Base-by-base conservation (phyloP, 2,888 invertebrate genomes). In the Amiota communis region DNA sequence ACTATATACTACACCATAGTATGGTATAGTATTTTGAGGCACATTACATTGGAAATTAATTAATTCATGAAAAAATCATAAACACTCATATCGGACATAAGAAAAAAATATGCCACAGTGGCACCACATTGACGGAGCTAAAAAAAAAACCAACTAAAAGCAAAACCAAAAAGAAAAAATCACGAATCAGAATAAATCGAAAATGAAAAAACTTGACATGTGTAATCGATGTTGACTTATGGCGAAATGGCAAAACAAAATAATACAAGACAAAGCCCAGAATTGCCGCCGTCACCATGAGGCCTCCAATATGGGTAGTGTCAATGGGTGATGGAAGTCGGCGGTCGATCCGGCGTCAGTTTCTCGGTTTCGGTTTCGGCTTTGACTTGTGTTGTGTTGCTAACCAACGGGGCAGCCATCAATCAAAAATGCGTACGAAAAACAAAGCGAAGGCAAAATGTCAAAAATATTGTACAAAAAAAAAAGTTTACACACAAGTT, bases 221-320 rank as follows among this genome's bases (percentile, higher is more conserved):
- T 61, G 63, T 71, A 71, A 71, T 71, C 71, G 71, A 63, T 64
- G 63, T 63, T 61, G 46, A 64, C 53, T 63, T 71, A 53, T 63
- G 49, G 59, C 57, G 23, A 15, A 71, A 71, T 61, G 23, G 15
- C 47, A 36, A 57, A 70, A 23, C 13, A 48, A 36, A 70, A 56
- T 8, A 70, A 70, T 36, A 70, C 20, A 36, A 13, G 63, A 20
- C 23, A 69, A 59, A 63, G 13, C 23, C 63, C 23, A 20, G 53
- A 15, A 20, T 20, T 17, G 65, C 10, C 46, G 49, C 13, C 20
- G 67, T 10, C 59, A 20, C 59, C 20, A 36, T 6, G 36, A 36
- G 36, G 59, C 59, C 67, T 53, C 36, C 51, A 68, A 65, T 65
- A 49, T 65, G 10, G 48, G 49, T 48, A 48, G 65, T 17, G 65